phyloP scores from a whole-genome alignment of 1,140 invertebrate species.

The Leptinotarsa defecta region DNA sequence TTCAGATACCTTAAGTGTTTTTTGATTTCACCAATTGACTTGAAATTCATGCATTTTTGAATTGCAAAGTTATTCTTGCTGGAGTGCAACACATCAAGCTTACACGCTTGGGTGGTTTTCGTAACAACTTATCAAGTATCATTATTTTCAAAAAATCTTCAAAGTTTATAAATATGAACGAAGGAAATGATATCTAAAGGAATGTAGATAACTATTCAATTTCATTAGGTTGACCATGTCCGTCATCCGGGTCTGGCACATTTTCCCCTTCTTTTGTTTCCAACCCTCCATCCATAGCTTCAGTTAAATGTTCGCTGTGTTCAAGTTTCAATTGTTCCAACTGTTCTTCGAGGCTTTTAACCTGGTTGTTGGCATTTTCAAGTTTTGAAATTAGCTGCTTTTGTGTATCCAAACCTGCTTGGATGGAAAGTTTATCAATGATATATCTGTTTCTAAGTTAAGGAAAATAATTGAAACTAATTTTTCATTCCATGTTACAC shows the following conservation, averaged over 20 bases:
- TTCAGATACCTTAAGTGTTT: too few relatives aligned
- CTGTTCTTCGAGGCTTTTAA: constrained; percentile 65
- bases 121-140: too few relatives aligned
- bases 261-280: not conserved
- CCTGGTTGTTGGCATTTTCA: constrained; percentile 61
- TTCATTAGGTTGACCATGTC: not conserved
- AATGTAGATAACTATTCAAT: constrained; percentile 9
- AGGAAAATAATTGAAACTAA: constrained; percentile 17
- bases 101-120: too few relatives aligned
- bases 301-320: not conserved
- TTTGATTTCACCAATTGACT: too few relatives aligned
- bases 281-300: constrained; percentile 18
- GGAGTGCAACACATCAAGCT: too few relatives aligned
- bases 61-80: too few relatives aligned
- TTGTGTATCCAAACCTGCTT: constrained; percentile 49
- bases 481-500: not conserved
- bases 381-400: constrained; percentile 60
- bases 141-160: too few relatives aligned
- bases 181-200: not conserved
- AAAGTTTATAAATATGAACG: not conserved
- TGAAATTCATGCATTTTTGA: too few relatives aligned
- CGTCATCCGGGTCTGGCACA: not conserved
- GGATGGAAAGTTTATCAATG: constrained; percentile 57
- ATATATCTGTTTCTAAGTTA: constrained; percentile 56
- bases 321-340: constrained; percentile 59